Percentiles rank a stretch among this genome's conserved stretches.
These are phyloP conservation scores for Homarus gammarus DNA, from an alignment of 2,888 invertebrate genomes.

Conservation along the genomic window DNA sequence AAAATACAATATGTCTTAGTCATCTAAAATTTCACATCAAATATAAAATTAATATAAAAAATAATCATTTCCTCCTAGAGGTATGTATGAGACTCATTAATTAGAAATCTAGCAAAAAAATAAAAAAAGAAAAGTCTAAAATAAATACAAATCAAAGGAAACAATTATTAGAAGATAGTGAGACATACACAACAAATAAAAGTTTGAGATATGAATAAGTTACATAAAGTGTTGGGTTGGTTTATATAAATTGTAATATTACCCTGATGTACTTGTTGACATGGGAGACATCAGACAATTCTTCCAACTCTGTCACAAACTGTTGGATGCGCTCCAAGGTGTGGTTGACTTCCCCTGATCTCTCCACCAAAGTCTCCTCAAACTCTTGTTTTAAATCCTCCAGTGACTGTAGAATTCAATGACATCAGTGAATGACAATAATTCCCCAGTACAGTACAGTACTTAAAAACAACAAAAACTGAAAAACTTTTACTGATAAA, in stretches of 20 bases:
- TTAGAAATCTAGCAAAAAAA: too few relatives aligned
- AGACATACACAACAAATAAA: too few relatives aligned
- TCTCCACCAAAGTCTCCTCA: constrained; percentile 88
- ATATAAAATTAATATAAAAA: neutral
- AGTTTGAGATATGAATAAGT: too few relatives aligned
- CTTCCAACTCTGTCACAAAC: constrained; percentile 87
- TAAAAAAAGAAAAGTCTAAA: too few relatives aligned
- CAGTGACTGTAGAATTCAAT: constrained; percentile 81
- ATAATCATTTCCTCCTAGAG: neutral
- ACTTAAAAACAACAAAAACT: too few relatives aligned
- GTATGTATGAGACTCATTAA: too few relatives aligned
- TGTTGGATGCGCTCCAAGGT: constrained; percentile 87
- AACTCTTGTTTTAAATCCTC: constrained; percentile 91
- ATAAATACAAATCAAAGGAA: too few relatives aligned
- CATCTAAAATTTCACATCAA: neutral
- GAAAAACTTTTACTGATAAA: too few relatives aligned
- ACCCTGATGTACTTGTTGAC: constrained; percentile 85
- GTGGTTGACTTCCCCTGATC: constrained; percentile 85
- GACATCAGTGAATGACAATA: constrained; percentile 23
- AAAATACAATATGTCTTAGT: neutral
- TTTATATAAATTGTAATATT: too few relatives aligned
- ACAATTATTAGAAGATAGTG: too few relatives aligned
- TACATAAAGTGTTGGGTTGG: too few relatives aligned
- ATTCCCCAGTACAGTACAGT: neutral
- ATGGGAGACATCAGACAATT: constrained; percentile 89